Percentiles rank a stretch among this genome's conserved stretches.
These are phyloP conservation scores for Limnothrissa miodon DNA, from an alignment of 2,113 vertebrate species.

Conservation along the genomic window DNA sequence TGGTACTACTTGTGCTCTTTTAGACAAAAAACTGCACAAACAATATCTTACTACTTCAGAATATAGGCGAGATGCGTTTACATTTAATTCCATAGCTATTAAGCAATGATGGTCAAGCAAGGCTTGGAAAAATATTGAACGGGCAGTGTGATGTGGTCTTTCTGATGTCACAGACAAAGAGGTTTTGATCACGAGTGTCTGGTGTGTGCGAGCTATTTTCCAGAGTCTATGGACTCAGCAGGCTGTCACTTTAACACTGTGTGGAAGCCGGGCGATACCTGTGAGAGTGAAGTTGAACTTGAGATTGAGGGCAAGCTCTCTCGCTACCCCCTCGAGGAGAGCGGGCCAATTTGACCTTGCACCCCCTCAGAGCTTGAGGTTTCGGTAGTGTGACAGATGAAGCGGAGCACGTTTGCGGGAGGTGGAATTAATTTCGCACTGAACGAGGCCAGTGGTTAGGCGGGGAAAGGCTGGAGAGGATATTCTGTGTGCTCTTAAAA, in stretches of 20 bases:
- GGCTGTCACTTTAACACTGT: slow-evolving; percentile 41
- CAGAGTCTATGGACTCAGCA: slow-evolving; percentile 18
- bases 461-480: not conserved
- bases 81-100: slow-evolving; percentile 39
- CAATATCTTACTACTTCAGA: slow-evolving; percentile 29
- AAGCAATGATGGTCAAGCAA: slow-evolving; percentile 45
- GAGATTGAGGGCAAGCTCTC: slow-evolving; percentile 4
- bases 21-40: slow-evolving; percentile 31
- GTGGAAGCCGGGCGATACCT: slow-evolving; percentile 17
- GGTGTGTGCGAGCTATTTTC: not conserved
- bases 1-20: slow-evolving; percentile 40
- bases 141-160: slow-evolving; percentile 19
- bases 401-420: not conserved
- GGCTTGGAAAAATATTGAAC: slow-evolving; percentile 42
- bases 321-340: not conserved
- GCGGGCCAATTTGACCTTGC: slow-evolving; percentile 10
- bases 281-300: not conserved
- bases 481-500: not conserved
- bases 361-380: slow-evolving; percentile 14
- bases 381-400: slow-evolving; percentile 30
- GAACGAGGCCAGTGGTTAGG: not conserved
- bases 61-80: slow-evolving; percentile 42
- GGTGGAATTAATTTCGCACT: not conserved
- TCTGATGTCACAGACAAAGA: not conserved
- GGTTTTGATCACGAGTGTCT: not conserved